Evolutionary conservation across 2,113 vertebrate species (phyloP), one percentile per base, ranked within the genome.

Genomic region (Platysternon megacephalum): DNA sequence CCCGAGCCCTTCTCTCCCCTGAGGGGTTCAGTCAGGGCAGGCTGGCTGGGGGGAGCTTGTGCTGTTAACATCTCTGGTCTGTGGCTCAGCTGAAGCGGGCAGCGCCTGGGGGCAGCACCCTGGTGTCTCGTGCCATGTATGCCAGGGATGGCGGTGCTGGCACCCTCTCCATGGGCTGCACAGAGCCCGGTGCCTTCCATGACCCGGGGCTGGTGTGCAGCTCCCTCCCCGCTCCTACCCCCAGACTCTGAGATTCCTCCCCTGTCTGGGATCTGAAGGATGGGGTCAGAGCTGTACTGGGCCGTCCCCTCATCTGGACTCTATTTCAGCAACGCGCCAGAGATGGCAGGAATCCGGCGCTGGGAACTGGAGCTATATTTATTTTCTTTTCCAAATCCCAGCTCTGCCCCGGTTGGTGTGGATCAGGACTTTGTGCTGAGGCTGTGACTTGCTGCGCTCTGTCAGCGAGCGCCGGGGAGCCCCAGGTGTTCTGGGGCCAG

Each of bases 261-360:
- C 93, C 84, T 8, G 61, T 16, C 87, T 87, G 81, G 78, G 48
- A 88, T 90, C 95, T 95, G 86, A 95, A 61, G 92, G 94, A 91
- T 86, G 78, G 53, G 84, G 74, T 91, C 85, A 84, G 82, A 87
- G 53, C 83, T 82, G 93, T 51, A 83, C 65, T 39, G 11, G 65
- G 46, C 93, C 82, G 44, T 24, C 90, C 95, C 90, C 76, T 96
- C 95, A 97, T 97, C 93, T 97, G 96, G 94, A 94, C 93, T 96
- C 51, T 61, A 95, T 97, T 97, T 96, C 90, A 95, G 85, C 97
- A 95, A 97, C 87, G 86, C 86, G 96, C 61, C 90, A 91, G 94
- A 84, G 82, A 91, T 96, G 89, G 88, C 88, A 95, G 93, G 96
- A 89, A 82, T 89, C 83, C 79, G 87, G 56, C 11, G 52, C 79